phyloP scores from a whole-genome alignment of 2,113 vertebrate species.

The Sinocyclocheilus anophthalmus region DNA sequence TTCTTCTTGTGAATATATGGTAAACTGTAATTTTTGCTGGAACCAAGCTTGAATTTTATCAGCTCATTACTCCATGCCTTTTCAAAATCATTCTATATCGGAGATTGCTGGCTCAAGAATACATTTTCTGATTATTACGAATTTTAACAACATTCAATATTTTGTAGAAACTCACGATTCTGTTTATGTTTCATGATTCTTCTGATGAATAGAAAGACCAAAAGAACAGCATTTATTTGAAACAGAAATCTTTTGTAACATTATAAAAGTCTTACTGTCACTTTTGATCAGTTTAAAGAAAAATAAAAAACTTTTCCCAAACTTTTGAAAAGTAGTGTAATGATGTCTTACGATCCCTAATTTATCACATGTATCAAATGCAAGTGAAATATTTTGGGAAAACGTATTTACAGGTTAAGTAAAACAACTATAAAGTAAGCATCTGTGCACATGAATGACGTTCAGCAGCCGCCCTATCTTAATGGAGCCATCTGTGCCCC shows the following conservation, averaged over 20 bases:
- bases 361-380: not conserved
- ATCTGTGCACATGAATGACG: slow-evolving; percentile 1
- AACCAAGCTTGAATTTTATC: not conserved
- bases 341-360: not conserved
- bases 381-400: not conserved
- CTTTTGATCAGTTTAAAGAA: not conserved
- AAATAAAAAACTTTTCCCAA: not conserved
- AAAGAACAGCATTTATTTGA: not conserved
- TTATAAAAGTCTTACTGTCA: not conserved
- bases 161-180: not conserved
- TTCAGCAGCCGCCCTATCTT: not conserved
- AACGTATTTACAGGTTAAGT: not conserved
- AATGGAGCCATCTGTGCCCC: slow-evolving; percentile 48
- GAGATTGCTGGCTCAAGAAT: not conserved
- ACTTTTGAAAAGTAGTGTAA: not conserved
- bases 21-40: not conserved
- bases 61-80: not conserved
- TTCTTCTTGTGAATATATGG: not conserved
- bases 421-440: not conserved
- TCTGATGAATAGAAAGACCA: not conserved
- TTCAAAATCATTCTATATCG: not conserved
- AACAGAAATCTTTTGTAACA: not conserved
- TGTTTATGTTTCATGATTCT: not conserved
- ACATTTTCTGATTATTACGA: not conserved
- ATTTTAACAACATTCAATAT: not conserved